Evolutionary conservation across 2,113 vertebrate genomes (phyloP).

Genomic region (Rhineura floridana): DNA sequence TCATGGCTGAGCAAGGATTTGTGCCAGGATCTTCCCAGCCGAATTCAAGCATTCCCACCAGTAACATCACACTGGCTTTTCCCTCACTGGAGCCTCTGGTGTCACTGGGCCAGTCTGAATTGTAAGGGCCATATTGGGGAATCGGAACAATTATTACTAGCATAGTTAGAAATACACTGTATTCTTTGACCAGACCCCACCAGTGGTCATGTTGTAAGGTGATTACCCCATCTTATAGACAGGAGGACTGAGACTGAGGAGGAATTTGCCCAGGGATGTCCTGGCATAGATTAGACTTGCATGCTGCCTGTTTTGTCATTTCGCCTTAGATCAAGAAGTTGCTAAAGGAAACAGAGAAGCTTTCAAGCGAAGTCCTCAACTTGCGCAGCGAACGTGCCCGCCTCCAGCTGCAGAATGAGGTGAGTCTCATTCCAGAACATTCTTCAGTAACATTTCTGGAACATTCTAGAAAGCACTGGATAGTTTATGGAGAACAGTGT

Average conservation of each 20-base stretch:
- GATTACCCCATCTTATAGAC: background rate
- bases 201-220: too few species aligned
- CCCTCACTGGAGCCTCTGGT: background rate
- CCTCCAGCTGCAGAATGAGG: constrained; percentile 68
- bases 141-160: background rate
- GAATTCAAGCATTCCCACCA: too few species aligned
- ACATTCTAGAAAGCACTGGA: rapidly evolving
- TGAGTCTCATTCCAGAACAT: constrained; percentile 27
- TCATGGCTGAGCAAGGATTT: too few species aligned
- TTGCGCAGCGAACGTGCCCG: constrained; percentile 56
- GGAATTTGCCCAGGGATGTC: background rate
- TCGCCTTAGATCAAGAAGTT: constrained; percentile 69
- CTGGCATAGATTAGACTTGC: too few species aligned
- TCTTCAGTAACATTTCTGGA: too few species aligned
- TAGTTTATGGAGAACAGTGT: background rate
- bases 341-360: constrained; percentile 70
- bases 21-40: too few species aligned
- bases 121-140: background rate
- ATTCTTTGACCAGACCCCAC: background rate
- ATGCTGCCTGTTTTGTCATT: background rate
- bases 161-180: background rate
- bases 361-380: constrained; percentile 70
- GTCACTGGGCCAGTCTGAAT: background rate
- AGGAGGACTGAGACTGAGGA: too few species aligned
- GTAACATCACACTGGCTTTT: background rate